Evolutionary conservation across 2,113 vertebrate species (phyloP), one percentile per base, ranked within the genome.

Genomic region (Drymodes brunneopygia): DNA sequence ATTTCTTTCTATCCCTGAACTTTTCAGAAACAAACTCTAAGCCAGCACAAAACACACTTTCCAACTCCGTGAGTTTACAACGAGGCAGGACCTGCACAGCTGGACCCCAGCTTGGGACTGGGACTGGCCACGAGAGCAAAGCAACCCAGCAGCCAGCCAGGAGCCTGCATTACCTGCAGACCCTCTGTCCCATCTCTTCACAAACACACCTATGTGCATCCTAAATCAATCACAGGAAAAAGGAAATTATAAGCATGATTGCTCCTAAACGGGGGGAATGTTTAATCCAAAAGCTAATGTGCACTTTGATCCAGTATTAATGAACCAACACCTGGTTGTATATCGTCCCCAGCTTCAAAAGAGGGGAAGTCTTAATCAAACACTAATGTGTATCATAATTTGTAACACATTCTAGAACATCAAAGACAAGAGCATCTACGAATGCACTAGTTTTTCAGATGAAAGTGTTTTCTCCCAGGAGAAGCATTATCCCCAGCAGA

Each of bases 241-340:
- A 57, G 80, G 92, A 96, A 96, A 95, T 96, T 88, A 95, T 78
- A 54, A 92, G 65, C 48, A 64, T 96, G 93, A 97, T 96, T 96
- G 72, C 83, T 92, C 82, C 86, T 97, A 95, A 97, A 96, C 6
- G 29, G 90, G 69, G 83, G 69, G 94, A 95, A 94, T 86, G 88
- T 94, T 96, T 94, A 96, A 97, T 96, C 94, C 90, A 71, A 93
- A 88, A 96, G 85, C 90, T 94, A 96, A 96, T 95, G 88, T 81
- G 71, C 93, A 93, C 94, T 97, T 97, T 97, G 95, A 96, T 97
- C 92, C 95, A 94, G 86, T 81, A 96, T 97, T 97, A 96, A 96
- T 97, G 93, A 96, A 92, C 78, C 77, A 93, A 90, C 95, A 95
- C 96, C 93, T 96, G 92, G 92, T 78, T 96, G 81, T 94, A 6